Evolutionary conservation across 2,113 vertebrate genomes (phyloP).

Genomic region (Pelodiscus sinensis): DNA sequence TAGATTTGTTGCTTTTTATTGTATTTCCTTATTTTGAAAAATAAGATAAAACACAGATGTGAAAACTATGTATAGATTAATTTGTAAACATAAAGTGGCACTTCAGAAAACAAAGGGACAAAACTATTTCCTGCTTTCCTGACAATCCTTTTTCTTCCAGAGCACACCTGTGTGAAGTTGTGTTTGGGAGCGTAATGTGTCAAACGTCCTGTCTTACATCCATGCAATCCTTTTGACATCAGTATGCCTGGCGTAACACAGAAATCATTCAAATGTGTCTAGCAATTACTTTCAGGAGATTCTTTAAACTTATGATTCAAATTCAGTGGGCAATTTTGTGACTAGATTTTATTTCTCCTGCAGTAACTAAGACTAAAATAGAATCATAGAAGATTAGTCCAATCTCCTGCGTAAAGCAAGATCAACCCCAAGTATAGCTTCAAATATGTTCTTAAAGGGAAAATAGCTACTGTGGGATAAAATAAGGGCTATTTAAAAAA

Average conservation of each 20-base stretch:
- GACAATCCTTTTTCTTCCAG: neutral
- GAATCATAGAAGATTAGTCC: too few relatives aligned
- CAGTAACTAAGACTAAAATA: constrained; percentile 47
- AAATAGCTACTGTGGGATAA: constrained; percentile 67
- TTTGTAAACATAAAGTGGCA: neutral
- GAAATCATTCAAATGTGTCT: constrained; percentile 51
- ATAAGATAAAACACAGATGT: neutral
- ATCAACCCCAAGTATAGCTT: neutral
- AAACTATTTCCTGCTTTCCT: neutral
- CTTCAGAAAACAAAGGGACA: neutral
- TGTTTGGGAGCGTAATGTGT: neutral
- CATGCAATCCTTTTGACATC: neutral
- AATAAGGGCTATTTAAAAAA: constrained; percentile 62
- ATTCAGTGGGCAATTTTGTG: constrained; percentile 47
- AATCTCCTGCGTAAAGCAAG: too few relatives aligned
- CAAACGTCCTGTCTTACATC: neutral
- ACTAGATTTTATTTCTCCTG: constrained; percentile 57
- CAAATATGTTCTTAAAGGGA: constrained; percentile 42
- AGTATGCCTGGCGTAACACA: neutral
- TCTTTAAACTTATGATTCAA: constrained; percentile 50
- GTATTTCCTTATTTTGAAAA: neutral
- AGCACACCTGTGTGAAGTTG: neutral
- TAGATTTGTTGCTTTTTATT: neutral
- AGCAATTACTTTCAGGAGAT: constrained; percentile 61
- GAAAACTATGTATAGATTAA: neutral